phyloP scores from a whole-genome alignment of 2,113 vertebrate species.

The Petrocephalus zakoni region DNA sequence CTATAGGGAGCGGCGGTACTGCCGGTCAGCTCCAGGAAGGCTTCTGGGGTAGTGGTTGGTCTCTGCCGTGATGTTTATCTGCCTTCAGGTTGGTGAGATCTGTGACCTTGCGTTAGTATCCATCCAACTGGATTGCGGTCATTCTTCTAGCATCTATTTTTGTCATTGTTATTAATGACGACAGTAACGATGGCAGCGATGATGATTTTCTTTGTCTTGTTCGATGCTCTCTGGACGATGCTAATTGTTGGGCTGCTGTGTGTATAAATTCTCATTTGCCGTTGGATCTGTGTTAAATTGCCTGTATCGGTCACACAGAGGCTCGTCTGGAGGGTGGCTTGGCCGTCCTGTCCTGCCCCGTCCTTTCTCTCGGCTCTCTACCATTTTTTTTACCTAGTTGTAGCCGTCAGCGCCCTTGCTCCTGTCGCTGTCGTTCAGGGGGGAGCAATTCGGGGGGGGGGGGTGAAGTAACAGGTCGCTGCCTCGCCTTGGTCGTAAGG shows the following conservation, averaged over 20 bases:
- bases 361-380: not conserved
- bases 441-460: not conserved
- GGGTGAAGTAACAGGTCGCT: not conserved
- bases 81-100: not conserved
- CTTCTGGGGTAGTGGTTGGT: not conserved
- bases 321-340: not conserved
- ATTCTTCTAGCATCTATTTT: not conserved
- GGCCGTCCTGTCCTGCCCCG: not conserved
- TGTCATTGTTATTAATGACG: not conserved
- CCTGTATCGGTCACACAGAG: not conserved
- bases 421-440: not conserved
- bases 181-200: not conserved
- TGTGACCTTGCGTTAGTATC: not conserved
- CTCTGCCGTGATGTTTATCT: not conserved
- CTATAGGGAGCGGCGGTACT: no score
- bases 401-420: not conserved
- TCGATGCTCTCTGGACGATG: not conserved
- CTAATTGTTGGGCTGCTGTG: not conserved
- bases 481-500: not conserved
- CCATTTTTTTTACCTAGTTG: not conserved
- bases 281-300: not conserved
- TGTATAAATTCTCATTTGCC: not conserved
- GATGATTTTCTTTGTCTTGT: not conserved
- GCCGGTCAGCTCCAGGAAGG: no score
- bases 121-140: not conserved